These are phyloP conservation scores for Drosophila helvetica DNA, from an alignment of 2,888 invertebrate species.

Conservation along the genomic window DNA sequence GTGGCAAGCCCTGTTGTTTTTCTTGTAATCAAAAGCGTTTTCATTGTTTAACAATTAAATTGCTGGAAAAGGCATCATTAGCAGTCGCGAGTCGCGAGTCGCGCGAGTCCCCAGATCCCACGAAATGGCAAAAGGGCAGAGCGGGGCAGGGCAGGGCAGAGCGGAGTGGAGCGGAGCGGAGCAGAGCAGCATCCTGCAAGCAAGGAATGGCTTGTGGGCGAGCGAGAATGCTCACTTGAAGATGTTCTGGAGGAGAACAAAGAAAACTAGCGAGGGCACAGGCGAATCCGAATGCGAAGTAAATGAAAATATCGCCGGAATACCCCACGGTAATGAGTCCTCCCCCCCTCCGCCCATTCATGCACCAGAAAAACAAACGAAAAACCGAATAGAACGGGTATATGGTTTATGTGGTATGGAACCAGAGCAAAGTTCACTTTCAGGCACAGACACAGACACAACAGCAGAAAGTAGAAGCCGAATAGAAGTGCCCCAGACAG, in stretches of 20 bases:
- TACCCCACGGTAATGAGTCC: conserved; percentile 75
- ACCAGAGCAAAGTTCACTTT: conserved; percentile 69
- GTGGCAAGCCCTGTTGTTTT: conserved; percentile 55
- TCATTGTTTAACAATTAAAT: conserved; percentile 80
- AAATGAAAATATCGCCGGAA: conserved; percentile 65
- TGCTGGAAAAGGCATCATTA: conserved; percentile 80
- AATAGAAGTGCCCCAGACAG: conserved; percentile 44
- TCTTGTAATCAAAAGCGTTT: conserved; percentile 79
- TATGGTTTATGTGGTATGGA: conserved; percentile 23
- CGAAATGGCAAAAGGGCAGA: conserved; percentile 41
- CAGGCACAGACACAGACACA: conserved; percentile 43
- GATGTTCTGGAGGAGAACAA: conserved; percentile 50
- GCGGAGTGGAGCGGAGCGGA: conserved; percentile 2
- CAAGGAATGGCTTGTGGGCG: no score
- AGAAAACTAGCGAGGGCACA: conserved; percentile 31
- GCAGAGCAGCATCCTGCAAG: conserved; percentile 15
- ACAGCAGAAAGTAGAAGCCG: not conserved
- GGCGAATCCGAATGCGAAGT: conserved; percentile 37
- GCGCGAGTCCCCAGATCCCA: not conserved
- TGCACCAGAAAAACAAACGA: conserved; percentile 41
- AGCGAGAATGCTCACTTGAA: conserved; percentile 14
- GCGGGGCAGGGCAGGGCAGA: not conserved
- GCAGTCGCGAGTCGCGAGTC: conserved; percentile 53
- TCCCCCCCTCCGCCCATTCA: conserved; percentile 40
- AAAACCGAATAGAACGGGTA: not conserved